A percentile compares a stretch with the other conserved stretches of the same genome.
These are phyloP conservation scores for Zapornia atra DNA, from an alignment of 2,113 vertebrate genomes.

Conservation along the genomic window DNA sequence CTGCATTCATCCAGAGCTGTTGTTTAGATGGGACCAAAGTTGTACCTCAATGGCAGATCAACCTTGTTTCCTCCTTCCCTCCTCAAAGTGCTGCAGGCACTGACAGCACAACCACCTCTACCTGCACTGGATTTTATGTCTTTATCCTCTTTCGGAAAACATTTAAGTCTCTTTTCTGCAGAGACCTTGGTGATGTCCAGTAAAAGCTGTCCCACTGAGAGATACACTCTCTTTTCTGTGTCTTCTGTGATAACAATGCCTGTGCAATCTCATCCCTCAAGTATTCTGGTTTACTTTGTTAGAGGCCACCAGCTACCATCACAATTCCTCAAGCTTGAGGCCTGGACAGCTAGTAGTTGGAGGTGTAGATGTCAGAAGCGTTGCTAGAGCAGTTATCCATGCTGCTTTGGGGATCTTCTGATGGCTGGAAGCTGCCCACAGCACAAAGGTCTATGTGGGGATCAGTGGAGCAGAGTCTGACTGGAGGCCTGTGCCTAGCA, in stretches of 20 bases:
- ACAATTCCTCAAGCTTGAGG: not conserved
- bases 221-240: not conserved
- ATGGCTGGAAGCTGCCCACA: not conserved
- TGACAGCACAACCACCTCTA: not conserved
- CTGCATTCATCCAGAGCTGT: not conserved
- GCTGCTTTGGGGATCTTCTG: not conserved
- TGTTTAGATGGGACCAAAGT: not conserved
- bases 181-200: not conserved
- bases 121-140: not conserved
- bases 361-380: not conserved
- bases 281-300: not conserved
- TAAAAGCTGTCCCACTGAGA: not conserved
- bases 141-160: not conserved
- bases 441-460: not conserved
- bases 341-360: not conserved
- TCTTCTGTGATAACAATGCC: not conserved
- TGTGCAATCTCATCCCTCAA: not conserved
- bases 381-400: not conserved
- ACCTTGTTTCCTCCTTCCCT: not conserved
- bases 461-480: too few relatives aligned
- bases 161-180: not conserved
- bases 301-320: not conserved
- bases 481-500: too few relatives aligned
- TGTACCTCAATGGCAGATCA: not conserved
- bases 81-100: not conserved